Base-by-base conservation (phyloP, 2,797 vertebrate genomes). In the Enteromius treurensis region DNA sequence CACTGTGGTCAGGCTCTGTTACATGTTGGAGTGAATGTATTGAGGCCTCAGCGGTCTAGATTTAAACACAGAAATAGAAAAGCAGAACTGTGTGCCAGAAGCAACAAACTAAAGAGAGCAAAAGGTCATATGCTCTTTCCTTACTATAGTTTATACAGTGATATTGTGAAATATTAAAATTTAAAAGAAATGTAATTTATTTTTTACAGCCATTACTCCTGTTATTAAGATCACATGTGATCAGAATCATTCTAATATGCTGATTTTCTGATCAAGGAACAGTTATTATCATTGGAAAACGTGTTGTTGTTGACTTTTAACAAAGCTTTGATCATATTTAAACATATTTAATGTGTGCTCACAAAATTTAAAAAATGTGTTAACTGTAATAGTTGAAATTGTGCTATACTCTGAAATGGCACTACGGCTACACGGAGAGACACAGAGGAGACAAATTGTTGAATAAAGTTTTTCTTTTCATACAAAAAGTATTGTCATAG, bases 1-100 rank as follows among this genome's bases (percentile, higher is more conserved):
- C 7, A 40, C 68, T 81, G 40, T 23, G 55, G 68, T 74, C 42
- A 74, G 55, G 70, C 37, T 83, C 21, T 77, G 62, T n/a, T 45
- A 53, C n/a, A n/a, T 76, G 47, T 37, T 71, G 37, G 67, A 45
- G 55, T 53, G 45, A 69, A 80, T 69, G 6, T 49, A 17, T 37
- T 5, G 15, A 13, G 23, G 23, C 26, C 19, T 34, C 8, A 2
- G 14, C 19, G 23, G 53, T 10, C 11, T 55, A 17, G 77, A 11
- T 34, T 53, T 74, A 74, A 53, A 37, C 71, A 75, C 53, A 53
- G 19, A 74, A 74, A 74, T 26, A 47, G 14, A 58, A 76, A 17
- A 32, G 71, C 17, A 64, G 14, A 64, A 64, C 60, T 64, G 26
- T 64, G 26, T 64, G 60, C 26, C 26, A 64, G 26, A 64, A 64